Conservation (phyloP, 30 jellyfish, hydroid and myxozoan genomes). For the Phacellophora camtschatica region DNA sequence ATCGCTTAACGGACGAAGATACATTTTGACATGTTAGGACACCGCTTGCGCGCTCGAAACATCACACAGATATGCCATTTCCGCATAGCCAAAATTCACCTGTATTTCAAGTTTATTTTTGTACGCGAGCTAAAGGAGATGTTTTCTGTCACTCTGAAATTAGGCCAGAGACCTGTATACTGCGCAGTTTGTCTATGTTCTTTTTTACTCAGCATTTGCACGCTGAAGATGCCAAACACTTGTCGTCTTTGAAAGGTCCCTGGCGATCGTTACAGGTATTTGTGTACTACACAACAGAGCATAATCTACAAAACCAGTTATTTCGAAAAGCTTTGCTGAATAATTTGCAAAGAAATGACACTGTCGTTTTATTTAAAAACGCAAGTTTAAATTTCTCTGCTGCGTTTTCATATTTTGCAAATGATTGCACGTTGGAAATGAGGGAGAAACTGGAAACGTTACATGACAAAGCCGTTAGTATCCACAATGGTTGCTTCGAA, state of each 20-base stretch:
- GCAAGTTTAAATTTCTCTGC: constrained; percentile 23
- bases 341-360: not conserved
- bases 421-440: constrained; percentile 55
- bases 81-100: too few relatives aligned
- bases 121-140: constrained; percentile 51
- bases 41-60: too few relatives aligned
- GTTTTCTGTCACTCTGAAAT: not conserved
- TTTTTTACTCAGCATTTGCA: constrained; percentile 26
- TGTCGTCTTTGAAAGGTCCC: not conserved
- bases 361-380: constrained; percentile 3
- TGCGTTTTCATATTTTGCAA: constrained; percentile 4
- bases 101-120: constrained; percentile 47
- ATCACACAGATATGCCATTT: too few relatives aligned
- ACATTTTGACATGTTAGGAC: too few relatives aligned
- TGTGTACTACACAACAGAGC: constrained; percentile 38
- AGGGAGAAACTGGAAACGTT: constrained; percentile 4
- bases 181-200: constrained; percentile 47
- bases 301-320: constrained; percentile 51
- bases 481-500: constrained; percentile 21
- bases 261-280: not conserved
- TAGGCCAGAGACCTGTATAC: constrained; percentile 40
- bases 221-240: constrained; percentile 35
- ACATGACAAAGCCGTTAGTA: constrained; percentile 42
- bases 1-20: too few relatives aligned
- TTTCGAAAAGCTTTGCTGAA: constrained; percentile 32